Evolutionary conservation across 2,797 vertebrate genomes (phyloP).

Genomic region (Amblyraja radiata): DNA sequence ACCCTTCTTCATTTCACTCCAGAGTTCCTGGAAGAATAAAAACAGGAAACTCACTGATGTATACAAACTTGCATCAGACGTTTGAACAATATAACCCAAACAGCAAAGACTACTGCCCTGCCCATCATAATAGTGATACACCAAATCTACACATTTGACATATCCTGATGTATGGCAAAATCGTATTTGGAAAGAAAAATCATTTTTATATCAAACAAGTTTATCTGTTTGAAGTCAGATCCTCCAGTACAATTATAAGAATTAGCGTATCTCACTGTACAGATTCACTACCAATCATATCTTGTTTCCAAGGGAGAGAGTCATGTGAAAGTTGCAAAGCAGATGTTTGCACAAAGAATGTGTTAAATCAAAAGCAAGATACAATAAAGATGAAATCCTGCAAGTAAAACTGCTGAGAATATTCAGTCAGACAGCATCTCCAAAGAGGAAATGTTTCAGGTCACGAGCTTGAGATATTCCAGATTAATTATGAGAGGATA

Average conservation of each 20-base stretch:
- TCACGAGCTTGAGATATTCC: no score
- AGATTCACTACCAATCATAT: background rate
- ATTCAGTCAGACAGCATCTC: no score
- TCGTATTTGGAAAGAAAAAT: background rate
- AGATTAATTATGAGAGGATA: no score
- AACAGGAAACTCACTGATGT: background rate
- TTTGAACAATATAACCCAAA: background rate
- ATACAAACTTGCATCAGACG: background rate
- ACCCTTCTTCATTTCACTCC: background rate
- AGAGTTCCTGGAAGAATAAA: constrained; percentile 25
- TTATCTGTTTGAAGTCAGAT: background rate
- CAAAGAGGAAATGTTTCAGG: no score
- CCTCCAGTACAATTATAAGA: background rate
- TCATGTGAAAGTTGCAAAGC: no score
- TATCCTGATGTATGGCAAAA: no score
- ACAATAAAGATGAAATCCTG: no score
- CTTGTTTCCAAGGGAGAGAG: background rate
- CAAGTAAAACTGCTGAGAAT: no score
- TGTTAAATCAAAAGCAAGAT: background rate
- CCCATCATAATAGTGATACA: background rate
- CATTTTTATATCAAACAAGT: background rate
- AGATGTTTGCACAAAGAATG: background rate
- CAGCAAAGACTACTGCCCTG: background rate
- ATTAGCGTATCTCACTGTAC: background rate
- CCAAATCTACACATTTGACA: no score